These are phyloP conservation scores for Platyscapa corneri DNA, from an alignment of 1,140 invertebrate genomes.

Conservation along the genomic window DNA sequence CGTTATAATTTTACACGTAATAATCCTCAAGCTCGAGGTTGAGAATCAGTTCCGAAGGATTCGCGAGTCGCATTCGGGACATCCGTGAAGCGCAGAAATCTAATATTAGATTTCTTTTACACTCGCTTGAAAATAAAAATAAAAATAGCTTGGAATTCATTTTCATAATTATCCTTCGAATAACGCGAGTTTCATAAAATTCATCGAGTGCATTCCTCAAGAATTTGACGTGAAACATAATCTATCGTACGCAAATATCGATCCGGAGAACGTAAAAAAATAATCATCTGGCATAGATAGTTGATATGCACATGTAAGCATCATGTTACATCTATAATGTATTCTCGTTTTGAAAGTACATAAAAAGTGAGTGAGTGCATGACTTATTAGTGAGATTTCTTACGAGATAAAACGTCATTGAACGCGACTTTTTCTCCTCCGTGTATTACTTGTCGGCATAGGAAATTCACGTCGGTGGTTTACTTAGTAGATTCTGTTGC, in stretches of 20 bases:
- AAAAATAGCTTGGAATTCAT: not conserved
- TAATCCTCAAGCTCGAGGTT: not conserved
- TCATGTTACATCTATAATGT: not conserved
- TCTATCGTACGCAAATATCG: not conserved
- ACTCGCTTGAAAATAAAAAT: not conserved
- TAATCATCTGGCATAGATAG: not conserved
- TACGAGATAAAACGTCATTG: not conserved
- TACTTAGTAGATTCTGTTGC: not conserved
- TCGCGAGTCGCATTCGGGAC: not conserved
- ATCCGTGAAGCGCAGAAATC: not conserved
- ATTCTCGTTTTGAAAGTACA: not conserved
- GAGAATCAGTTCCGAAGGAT: not conserved
- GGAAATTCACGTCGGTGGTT: not conserved
- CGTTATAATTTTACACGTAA: not conserved
- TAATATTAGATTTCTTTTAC: not conserved
- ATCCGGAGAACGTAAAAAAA: not conserved
- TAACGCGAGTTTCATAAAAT: not conserved
- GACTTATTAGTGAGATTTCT: not conserved
- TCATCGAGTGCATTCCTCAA: not conserved
- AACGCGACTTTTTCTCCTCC: not conserved
- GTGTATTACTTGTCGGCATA: not conserved
- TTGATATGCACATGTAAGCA: slow-evolving; percentile 3
- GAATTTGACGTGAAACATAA: not conserved
- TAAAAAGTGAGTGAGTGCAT: not conserved
- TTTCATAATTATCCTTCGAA: not conserved